These are phyloP conservation scores for Mormyrus hasselquistii DNA, from an alignment of 2,797 vertebrate species.

Conservation along the genomic window DNA sequence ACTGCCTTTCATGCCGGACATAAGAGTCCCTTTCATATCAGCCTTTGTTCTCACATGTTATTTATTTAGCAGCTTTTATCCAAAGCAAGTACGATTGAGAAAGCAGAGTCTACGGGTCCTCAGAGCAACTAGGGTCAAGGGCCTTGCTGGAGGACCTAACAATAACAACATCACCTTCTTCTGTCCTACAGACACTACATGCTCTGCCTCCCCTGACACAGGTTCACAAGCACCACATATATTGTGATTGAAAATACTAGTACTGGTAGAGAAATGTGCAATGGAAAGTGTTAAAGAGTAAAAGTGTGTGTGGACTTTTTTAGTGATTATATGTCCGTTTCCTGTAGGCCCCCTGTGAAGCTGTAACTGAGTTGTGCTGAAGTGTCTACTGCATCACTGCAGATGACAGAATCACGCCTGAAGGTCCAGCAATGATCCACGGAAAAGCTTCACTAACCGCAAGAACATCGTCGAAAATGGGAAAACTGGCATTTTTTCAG, in stretches of 20 bases:
- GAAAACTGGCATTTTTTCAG: neutral
- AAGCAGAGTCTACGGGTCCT: neutral
- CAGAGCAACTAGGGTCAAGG: neutral
- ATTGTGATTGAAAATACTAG: neutral
- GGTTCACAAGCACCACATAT: neutral
- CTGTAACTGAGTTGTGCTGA: neutral
- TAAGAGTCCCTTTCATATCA: neutral
- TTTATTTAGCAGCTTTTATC: neutral
- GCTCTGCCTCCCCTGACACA: neutral
- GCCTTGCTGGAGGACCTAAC: neutral
- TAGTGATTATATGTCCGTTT: neutral
- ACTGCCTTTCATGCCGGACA: neutral
- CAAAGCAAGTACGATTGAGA: neutral
- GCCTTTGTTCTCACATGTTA: neutral
- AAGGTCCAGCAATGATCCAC: neutral
- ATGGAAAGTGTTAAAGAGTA: neutral
- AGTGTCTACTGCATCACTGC: neutral
- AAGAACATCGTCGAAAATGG: neutral
- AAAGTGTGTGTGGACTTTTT: neutral
- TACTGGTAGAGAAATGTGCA: neutral
- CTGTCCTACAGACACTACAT: neutral
- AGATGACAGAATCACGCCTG: neutral
- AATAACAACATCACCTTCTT: neutral
- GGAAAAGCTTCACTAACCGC: neutral
- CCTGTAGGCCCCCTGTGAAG: neutral